A percentile compares a stretch with the other conserved stretches of the same genome.
phyloP scores from a whole-genome alignment of 2,113 vertebrate species.

The Cyrtonyx montezumae region DNA sequence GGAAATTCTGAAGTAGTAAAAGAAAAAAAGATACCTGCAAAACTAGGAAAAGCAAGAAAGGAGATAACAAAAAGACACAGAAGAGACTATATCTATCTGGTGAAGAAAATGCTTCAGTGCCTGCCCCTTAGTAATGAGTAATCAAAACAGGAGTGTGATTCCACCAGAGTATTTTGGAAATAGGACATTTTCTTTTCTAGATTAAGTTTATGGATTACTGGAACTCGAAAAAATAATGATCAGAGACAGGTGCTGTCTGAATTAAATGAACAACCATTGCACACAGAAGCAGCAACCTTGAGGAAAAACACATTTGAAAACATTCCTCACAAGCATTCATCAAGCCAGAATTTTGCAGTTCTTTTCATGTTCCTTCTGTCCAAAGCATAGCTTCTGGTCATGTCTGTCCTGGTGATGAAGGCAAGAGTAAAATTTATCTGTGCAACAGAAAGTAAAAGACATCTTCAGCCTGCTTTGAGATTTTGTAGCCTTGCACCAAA shows the following conservation, averaged over 20 bases:
- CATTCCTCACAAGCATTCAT: conserved; percentile 20
- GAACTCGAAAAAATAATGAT: conserved; percentile 45
- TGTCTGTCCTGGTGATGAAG: conserved; percentile 46
- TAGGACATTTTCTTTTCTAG: background rate
- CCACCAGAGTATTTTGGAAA: background rate
- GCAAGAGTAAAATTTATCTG: conserved; percentile 47
- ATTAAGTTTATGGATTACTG: conserved; percentile 31
- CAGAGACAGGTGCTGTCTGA: conserved; percentile 43
- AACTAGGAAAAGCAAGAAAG: background rate
- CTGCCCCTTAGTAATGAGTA: background rate
- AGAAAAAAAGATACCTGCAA: background rate
- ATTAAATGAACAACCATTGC: conserved; percentile 27
- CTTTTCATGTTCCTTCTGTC: conserved; percentile 53
- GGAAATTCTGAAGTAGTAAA: background rate
- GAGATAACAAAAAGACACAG: background rate
- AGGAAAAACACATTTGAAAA: conserved; percentile 60
- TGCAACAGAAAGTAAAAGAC: conserved; percentile 24
- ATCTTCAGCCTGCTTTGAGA: conserved; percentile 16
- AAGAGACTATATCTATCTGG: background rate
- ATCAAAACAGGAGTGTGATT: background rate
- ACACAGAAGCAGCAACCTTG: conserved; percentile 43
- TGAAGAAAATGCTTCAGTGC: background rate
- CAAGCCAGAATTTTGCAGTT: conserved; percentile 33
- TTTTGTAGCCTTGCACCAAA: conserved; percentile 25
- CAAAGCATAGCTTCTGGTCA: conserved; percentile 58